Percentiles rank a stretch among this genome's conserved stretches.
phyloP scores from a whole-genome alignment of 2,113 vertebrate species.

The Chamaea fasciata region DNA sequence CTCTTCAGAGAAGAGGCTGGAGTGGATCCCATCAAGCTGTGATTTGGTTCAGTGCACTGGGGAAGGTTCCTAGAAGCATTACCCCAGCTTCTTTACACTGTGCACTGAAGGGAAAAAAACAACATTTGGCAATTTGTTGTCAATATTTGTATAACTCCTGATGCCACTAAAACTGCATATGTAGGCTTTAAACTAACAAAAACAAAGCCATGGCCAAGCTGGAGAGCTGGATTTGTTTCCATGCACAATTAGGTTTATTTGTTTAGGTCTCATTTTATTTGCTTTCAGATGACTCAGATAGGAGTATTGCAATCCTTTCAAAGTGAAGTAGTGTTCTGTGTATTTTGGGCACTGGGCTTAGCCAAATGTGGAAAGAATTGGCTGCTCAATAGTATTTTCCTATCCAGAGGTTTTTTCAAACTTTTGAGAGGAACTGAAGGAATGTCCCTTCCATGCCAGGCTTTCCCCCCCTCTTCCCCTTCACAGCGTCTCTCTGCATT shows the following conservation, averaged over 20 bases:
- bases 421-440: conserved; percentile 72
- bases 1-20: conserved; percentile 48
- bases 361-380: conserved; percentile 73
- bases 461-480: background rate
- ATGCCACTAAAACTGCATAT: conserved; percentile 64
- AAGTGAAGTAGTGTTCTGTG: conserved; percentile 69
- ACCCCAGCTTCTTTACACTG: conserved; percentile 20
- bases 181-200: conserved; percentile 73
- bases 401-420: conserved; percentile 68
- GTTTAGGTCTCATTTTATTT: conserved; percentile 80
- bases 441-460: conserved; percentile 60
- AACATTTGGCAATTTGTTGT: conserved; percentile 71
- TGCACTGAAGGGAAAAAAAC: conserved; percentile 32
- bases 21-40: conserved; percentile 14
- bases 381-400: conserved; percentile 71
- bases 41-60: conserved; percentile 13
- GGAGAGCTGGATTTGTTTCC: conserved; percentile 70
- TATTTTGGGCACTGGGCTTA: conserved; percentile 65
- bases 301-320: conserved; percentile 74
- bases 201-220: conserved; percentile 68
- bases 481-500: conserved; percentile 45
- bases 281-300: conserved; percentile 80
- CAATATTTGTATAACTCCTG: conserved; percentile 71
- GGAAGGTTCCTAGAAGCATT: conserved; percentile 59
- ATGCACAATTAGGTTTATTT: conserved; percentile 78